Base-by-base conservation (phyloP, 2,888 invertebrate genomes). In the Dascillus cervinus region DNA sequence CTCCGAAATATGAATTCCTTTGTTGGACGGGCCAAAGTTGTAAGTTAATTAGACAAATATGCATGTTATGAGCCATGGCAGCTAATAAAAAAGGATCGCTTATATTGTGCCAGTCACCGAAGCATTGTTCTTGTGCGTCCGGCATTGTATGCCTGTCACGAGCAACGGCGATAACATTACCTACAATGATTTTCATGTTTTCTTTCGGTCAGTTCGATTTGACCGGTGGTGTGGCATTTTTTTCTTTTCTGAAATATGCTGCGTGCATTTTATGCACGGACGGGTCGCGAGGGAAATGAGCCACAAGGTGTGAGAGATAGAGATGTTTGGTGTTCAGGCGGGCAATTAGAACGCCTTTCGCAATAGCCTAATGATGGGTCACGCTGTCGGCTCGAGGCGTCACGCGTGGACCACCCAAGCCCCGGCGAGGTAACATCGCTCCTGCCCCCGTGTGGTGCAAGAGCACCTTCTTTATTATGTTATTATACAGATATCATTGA, bases 291-390 rank as follows among this genome's bases (percentile, higher is more conserved):
- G n/a, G n/a, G n/a, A n/a, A n/a, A 17, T 17, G 17, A 17, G 8
- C 17, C 8, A 8, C 8, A 8, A 58, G 60, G 62, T 62, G 60
- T 56, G 56, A 60, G 55, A 55, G 55, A 55, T 56, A 55, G 53
- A 59, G 60, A 55, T 52, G 60, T 59, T 58, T 57, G 60, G 60
- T 60, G 59, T 60, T 52, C 56, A 50, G 51, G 52, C 53, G 52
- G 52, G 61, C 62, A 63, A 64, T 65, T 65, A 65, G 65, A 62
- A 64, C 65, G 64, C 64, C 65, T 64, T 65, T 65, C 59, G 65
- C 64, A 65, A 63, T 60, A 57, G 62, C 56, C 64, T 65, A 66
- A 65, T 66, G 64, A 65, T 59, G 60, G 64, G 57, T 58, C 61
- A 58, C 55, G 59, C 57, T 54, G 57, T 53, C 57, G 55, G 57